Percentiles rank a stretch among this genome's conserved stretches.
phyloP scores from a whole-genome alignment of 2,888 invertebrate genomes.

The Apamea sordens region DNA sequence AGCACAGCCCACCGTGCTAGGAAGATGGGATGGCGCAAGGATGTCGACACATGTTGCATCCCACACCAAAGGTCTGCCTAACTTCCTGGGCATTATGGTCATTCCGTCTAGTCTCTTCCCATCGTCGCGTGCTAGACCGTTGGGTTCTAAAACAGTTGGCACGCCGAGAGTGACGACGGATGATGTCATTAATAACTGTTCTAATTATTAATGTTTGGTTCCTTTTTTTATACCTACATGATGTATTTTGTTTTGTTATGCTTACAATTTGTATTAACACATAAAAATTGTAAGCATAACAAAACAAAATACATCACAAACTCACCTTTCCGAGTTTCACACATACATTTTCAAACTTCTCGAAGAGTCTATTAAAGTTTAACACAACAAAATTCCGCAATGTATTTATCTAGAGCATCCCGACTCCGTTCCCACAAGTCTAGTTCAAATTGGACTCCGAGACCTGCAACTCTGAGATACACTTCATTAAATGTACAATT shows the following conservation, averaged over 20 bases:
- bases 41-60: too few relatives aligned
- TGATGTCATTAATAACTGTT: too few relatives aligned
- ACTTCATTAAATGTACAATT: constrained; percentile 76
- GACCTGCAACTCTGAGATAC: constrained; percentile 63
- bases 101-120: too few relatives aligned
- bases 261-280: too few relatives aligned
- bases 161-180: too few relatives aligned
- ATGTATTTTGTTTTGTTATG: too few relatives aligned
- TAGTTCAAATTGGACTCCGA: constrained; percentile 23
- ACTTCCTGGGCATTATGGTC: too few relatives aligned
- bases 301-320: background rate
- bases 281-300: background rate
- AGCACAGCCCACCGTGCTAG: too few relatives aligned
- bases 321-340: background rate
- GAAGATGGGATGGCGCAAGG: too few relatives aligned
- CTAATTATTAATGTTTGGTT: background rate
- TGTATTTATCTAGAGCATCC: constrained; percentile 9
- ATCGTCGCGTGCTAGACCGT: too few relatives aligned
- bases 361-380: background rate
- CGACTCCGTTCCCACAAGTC: constrained; percentile 24
- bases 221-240: background rate
- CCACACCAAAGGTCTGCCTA: too few relatives aligned
- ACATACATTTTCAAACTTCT: background rate
- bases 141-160: too few relatives aligned
- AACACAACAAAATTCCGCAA: background rate